Percentiles rank a stretch among this genome's conserved stretches.
phyloP scores from a whole-genome alignment of 2,888 invertebrate genomes.

The Conomelus anceps region DNA sequence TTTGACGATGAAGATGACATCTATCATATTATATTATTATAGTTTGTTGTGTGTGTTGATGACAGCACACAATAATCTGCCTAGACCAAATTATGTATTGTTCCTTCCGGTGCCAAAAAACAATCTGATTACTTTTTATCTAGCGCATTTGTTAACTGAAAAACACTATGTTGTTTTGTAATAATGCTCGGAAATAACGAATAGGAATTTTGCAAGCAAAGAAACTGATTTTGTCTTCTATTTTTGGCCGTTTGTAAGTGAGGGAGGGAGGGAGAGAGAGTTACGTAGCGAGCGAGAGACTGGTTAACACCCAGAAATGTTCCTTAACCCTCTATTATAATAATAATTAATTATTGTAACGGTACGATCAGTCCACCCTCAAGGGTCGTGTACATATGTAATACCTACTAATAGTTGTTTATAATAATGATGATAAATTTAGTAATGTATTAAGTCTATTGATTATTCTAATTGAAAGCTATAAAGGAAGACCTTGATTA shows the following conservation, averaged over 20 bases:
- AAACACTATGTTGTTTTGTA: constrained; percentile 1
- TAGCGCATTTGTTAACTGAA: constrained; percentile 16
- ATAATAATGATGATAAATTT: constrained; percentile 26
- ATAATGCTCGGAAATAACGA: background rate
- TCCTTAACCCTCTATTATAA: constrained; percentile 34
- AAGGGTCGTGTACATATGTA: constrained; percentile 36
- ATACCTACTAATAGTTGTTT: constrained; percentile 27
- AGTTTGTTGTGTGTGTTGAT: background rate
- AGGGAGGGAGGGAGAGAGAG: background rate
- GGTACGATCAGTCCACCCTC: constrained; percentile 35
- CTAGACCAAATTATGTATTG: background rate
- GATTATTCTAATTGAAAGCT: constrained; percentile 21
- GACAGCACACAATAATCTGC: background rate
- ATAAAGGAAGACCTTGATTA: constrained; percentile 30
- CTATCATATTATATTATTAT: background rate
- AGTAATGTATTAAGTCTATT: constrained; percentile 31
- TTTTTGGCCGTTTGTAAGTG: background rate
- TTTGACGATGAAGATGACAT: background rate
- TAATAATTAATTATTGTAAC: background rate
- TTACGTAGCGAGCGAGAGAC: background rate
- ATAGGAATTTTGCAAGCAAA: background rate
- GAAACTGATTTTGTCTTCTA: background rate
- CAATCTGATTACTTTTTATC: constrained; percentile 16
- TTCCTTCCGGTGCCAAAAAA: constrained; percentile 26
- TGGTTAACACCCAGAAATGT: constrained; percentile 19